phyloP scores from a whole-genome alignment of 2,113 vertebrate species.

The Conger conger region DNA sequence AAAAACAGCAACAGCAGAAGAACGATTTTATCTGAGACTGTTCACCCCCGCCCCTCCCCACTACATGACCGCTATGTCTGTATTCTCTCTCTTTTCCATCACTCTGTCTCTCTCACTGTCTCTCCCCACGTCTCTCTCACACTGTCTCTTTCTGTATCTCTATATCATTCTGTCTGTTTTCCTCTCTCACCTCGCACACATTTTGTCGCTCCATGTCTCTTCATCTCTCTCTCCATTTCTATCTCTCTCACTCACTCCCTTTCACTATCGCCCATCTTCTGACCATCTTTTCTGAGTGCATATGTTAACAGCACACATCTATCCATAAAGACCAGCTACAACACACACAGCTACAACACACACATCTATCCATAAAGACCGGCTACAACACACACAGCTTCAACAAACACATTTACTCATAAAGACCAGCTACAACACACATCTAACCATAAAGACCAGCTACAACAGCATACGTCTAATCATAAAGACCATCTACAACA shows the following conservation, averaged over 20 bases:
- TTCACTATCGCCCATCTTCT: slow-evolving; percentile 56
- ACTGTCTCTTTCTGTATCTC: slow-evolving; percentile 49
- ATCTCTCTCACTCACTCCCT: background rate
- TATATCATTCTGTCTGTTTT: background rate
- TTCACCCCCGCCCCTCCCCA: slow-evolving; percentile 74
- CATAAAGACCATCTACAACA: too few relatives aligned
- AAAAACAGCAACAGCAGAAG: too few relatives aligned
- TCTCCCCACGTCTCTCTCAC: slow-evolving; percentile 4
- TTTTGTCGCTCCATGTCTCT: slow-evolving; percentile 59
- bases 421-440: too few relatives aligned
- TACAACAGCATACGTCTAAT: background rate
- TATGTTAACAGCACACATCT: background rate
- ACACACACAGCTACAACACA: too few relatives aligned
- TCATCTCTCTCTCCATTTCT: slow-evolving; percentile 22
- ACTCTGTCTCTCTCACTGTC: slow-evolving; percentile 33
- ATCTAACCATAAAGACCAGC: background rate
- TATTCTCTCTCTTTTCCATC: slow-evolving; percentile 46
- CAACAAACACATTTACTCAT: too few relatives aligned
- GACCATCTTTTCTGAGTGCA: slow-evolving; percentile 51
- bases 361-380: slow-evolving; percentile 11
- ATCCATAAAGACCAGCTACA: too few relatives aligned
- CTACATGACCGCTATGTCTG: slow-evolving; percentile 73
- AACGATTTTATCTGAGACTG: slow-evolving; percentile 74
- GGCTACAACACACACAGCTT: too few relatives aligned
- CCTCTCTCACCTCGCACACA: slow-evolving; percentile 41